These are phyloP conservation scores for Apis laboriosa DNA, from an alignment of 1,140 invertebrate species.

Conservation along the genomic window DNA sequence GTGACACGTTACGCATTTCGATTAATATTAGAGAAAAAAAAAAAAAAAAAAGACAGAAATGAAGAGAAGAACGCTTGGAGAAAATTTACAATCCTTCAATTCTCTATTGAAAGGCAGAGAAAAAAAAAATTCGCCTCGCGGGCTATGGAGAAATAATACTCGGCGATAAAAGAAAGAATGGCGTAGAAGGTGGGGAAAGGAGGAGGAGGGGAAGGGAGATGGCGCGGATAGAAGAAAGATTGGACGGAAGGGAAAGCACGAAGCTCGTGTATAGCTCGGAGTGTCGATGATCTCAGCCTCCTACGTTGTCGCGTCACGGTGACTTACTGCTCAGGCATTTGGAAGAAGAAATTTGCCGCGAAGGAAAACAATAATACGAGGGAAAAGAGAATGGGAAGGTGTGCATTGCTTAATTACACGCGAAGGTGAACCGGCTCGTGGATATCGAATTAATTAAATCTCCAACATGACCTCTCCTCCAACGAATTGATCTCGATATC, in stretches of 20 bases:
- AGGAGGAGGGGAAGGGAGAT: conserved; percentile 19
- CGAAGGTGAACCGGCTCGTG: conserved; percentile 51
- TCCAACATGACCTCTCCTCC: conserved; percentile 12
- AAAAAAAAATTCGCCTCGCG: neutral
- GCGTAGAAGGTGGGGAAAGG: neutral
- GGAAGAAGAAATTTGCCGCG: conserved; percentile 44
- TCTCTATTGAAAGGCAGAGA: too few species aligned
- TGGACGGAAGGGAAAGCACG: conserved; percentile 10
- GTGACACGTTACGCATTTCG: too few species aligned
- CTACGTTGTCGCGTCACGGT: conserved; percentile 26
- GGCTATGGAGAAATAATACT: neutral
- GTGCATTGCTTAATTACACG: conserved; percentile 53
- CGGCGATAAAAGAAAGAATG: neutral
- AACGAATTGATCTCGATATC: neutral
- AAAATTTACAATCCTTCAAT: too few species aligned
- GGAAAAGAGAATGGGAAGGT: neutral
- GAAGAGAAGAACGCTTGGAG: too few species aligned
- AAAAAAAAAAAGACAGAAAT: too few species aligned
- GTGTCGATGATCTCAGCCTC: conserved; percentile 66
- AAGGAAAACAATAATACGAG: neutral
- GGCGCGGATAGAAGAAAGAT: neutral
- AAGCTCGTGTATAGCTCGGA: neutral
- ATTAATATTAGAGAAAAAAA: too few species aligned
- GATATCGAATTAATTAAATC: conserved; percentile 50
- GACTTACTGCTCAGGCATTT: conserved; percentile 62